A percentile compares a stretch with the other conserved stretches of the same genome.
phyloP scores from a whole-genome alignment of 2,113 vertebrate species.

The Chaetura pelagica region DNA sequence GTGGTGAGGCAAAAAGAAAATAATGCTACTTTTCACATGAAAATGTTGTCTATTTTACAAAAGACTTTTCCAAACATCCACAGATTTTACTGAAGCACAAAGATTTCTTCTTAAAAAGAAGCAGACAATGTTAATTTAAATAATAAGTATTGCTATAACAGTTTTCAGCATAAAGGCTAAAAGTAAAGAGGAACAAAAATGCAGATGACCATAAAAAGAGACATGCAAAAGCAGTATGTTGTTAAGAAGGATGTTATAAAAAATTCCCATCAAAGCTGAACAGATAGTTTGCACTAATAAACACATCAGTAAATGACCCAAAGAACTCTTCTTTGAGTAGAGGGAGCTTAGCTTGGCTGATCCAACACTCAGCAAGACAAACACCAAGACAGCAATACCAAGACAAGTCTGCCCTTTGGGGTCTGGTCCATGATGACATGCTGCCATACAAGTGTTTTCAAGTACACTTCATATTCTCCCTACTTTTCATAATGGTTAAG shows the following conservation, averaged over 20 bases:
- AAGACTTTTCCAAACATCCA: not conserved
- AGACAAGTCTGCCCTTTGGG: not conserved
- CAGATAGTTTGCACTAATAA: not conserved
- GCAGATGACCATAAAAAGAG: not conserved
- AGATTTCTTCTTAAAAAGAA: not conserved
- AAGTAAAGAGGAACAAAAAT: not conserved
- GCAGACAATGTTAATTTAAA: not conserved
- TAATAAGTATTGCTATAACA: not conserved
- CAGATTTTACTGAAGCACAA: not conserved
- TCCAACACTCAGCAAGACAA: not conserved
- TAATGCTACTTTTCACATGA: not conserved
- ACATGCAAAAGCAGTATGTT: not conserved
- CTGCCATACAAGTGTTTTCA: not conserved
- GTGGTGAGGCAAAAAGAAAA: not conserved
- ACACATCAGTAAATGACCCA: not conserved
- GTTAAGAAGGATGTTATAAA: not conserved
- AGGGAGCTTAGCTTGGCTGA: not conserved
- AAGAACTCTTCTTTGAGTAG: not conserved
- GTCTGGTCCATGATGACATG: not conserved
- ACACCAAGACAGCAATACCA: not conserved
- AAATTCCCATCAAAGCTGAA: not conserved
- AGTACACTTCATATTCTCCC: not conserved
- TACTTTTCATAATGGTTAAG: not conserved
- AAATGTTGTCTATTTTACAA: not conserved
- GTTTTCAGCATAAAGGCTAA: not conserved